Base-by-base conservation (phyloP, 2,113 vertebrate genomes). In the Oryzias melastigma region DNA sequence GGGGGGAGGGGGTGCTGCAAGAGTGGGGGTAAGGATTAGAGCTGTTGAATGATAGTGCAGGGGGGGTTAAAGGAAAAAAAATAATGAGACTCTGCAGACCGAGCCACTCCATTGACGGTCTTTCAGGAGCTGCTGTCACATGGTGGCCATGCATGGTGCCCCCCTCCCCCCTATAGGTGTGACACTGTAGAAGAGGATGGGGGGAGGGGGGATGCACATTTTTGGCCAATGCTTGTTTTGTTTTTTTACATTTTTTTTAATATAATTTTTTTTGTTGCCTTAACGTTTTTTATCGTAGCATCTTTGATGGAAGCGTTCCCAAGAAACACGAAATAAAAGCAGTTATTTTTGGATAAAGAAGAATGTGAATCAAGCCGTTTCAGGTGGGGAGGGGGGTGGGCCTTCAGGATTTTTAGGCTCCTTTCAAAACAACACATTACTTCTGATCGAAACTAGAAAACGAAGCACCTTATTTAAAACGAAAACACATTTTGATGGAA, bases 401-500 rank as follows among this genome's bases (percentile, higher is more conserved):
- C 22, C 79, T 86, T 86, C 74, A 78, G 65, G 75, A 87, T 86
- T 81, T 22, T 83, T 75, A 82, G 84, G 78, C 78, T 71, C 59
- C 76, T 60, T 35, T 35, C n/a, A 57, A 59, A 65, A 79, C n/a
- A 78, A 84, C 68, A 85, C 69, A 65, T 78, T 46, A 73, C 64
- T 62, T 83, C 49, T 35, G 35, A 35, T 35, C 35, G 12, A 12
- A 75, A 71, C 83, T 60, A 78, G 56, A 78, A 55, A 89, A 66
- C 62, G 77, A 89, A 91, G 91, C 91, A 93, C 91, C 91, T 92
- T 92, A 92, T 87, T 82, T 22, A 22, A 2, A 22, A 22, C 22
- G 22, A 22, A 77, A 86, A 77, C 45, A 50, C 59, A 58, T 77
- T 85, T 61, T 85, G 48, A 85, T 71, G 59, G 73, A 90, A 71